Base-by-base conservation (phyloP, 2,888 invertebrate species). In the Fabriciana adippe region DNA sequence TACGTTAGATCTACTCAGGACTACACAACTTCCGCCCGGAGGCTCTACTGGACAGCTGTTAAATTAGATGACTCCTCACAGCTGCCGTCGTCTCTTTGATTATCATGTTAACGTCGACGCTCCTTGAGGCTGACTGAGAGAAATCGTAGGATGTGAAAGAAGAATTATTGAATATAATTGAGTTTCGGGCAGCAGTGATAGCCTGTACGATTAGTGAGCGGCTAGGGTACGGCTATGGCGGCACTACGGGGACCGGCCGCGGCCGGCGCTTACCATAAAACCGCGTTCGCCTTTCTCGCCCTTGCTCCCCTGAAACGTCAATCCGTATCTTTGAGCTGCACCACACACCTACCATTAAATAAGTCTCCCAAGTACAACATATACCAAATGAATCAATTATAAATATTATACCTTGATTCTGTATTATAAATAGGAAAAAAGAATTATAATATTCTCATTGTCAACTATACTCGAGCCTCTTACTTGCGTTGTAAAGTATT, bases 281-380 rank as follows among this genome's bases (percentile, higher is more conserved):
- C 96, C 96, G 84, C 94, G 94, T 85, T 95, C 95, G 86, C 96
- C 96, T 89, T 94, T 95, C 87, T 94, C 94, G 86, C 96, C 96
- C 91, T 94, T 95, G 88, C 92, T 92, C 81, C 95, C 96, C 96
- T 96, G 95, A 87, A 91, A 91, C 78, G 85, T 86, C 76, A 89
- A 81, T 83, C 70, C 67, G 59, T 64, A 54, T 70, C 53, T 61
- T 66, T 66, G 56, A 61, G 53, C 45, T 53, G 66, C 64, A 54
- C 18, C 55, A 31, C 55, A 18, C 48, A 47, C 45, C 26, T 50
- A 56, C 15, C 55, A 55, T 31, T 61, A 56, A 26, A 41, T 55
- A 41, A 61, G 57, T 48, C 57, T 59, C 57, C 57, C 57, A 47
- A 59, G 57, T 59, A 59, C 57, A 47, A 59, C 47, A 26, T 59